phyloP scores from a whole-genome alignment of 2,797 vertebrate species.

The Nyctalus aviator region DNA sequence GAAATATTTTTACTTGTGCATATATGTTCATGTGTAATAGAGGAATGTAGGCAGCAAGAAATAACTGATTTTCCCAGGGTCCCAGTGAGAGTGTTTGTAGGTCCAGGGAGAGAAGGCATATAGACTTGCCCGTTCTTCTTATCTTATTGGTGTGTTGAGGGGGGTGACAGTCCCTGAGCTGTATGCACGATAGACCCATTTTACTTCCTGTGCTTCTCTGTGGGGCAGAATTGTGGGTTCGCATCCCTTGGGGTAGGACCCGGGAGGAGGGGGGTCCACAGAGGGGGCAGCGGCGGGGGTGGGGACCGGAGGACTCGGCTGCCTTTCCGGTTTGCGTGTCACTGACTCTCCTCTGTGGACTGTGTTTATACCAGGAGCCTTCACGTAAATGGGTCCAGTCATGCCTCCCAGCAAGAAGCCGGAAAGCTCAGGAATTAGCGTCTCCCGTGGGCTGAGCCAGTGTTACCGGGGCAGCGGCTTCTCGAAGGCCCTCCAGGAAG shows the following conservation, averaged over 20 bases:
- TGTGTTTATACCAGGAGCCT: constrained; percentile 88
- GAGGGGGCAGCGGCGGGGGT: neutral
- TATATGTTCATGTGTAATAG: neutral
- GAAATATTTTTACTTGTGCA: neutral
- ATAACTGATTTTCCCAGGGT: neutral
- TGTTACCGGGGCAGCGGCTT: constrained; percentile 91
- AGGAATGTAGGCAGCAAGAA: neutral
- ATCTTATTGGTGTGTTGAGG: neutral
- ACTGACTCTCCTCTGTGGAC: constrained; percentile 66
- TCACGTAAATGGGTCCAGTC: constrained; percentile 98
- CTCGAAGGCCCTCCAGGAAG: constrained; percentile 91
- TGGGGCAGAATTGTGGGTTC: neutral
- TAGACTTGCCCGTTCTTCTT: neutral
- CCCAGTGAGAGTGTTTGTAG: neutral
- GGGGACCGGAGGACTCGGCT: neutral
- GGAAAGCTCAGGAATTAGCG: constrained; percentile 96
- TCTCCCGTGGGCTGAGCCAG: constrained; percentile 94
- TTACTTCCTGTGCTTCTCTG: neutral
- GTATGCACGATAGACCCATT: neutral
- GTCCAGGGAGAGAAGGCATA: neutral
- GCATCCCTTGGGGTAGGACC: neutral
- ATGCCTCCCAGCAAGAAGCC: constrained; percentile 99
- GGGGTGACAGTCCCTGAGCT: neutral
- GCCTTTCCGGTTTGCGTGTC: constrained; percentile 23
- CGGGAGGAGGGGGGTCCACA: neutral